Base-by-base conservation (phyloP, 2,888 invertebrate genomes). In the Leptopilina drosophilae region DNA sequence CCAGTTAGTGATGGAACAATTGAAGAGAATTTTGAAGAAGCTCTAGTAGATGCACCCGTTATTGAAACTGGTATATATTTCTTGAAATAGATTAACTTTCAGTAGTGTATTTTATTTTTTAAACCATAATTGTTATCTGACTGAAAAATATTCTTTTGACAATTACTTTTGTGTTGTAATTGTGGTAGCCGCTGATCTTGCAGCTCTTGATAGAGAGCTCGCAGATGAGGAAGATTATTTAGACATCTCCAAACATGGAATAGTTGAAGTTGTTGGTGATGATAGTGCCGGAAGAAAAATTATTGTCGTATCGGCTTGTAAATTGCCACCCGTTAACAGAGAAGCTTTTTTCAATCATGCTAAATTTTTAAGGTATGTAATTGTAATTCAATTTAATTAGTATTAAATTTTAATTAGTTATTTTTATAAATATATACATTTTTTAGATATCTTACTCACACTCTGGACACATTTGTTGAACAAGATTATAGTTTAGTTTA, bases 401-500 rank as follows among this genome's bases (percentile, higher is more conserved):
- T 20, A 20, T 20, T 20, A 20, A 20, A 20, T 20, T 20, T 20
- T 0, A 20, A 33, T 33, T 33, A 33, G 33, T 33, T 3, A 33
- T 33, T n/a, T 20, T 62, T 20, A 62, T 3, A 9, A 8, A 8
- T 8, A 20, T 33, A 33, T 33, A 9, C n/a, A 15, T 20, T 20
- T 62, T 84, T 92, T 92, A 98, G 99, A 92, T 98, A 98, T 93
- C 94, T 99, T 86, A 97, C 96, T 92, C 96, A 96, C 92, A 98
- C 98, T 75, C 93, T 99, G 92, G 98, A 99, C 93, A 97, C 97
- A 91, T 99, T 98, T 92, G 99, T 99, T 81, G 98, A 99, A 92
- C 98, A 98, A 92, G 99, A 99, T 92, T 99, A 99, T 93, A 98
- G 97, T 88, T 94, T 99, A 80, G 97, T 99, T 4, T 99, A 99